A percentile compares a stretch with the other conserved stretches of the same genome.
These are phyloP conservation scores for Ia io DNA, from an alignment of 2,113 vertebrate species.

Conservation along the genomic window DNA sequence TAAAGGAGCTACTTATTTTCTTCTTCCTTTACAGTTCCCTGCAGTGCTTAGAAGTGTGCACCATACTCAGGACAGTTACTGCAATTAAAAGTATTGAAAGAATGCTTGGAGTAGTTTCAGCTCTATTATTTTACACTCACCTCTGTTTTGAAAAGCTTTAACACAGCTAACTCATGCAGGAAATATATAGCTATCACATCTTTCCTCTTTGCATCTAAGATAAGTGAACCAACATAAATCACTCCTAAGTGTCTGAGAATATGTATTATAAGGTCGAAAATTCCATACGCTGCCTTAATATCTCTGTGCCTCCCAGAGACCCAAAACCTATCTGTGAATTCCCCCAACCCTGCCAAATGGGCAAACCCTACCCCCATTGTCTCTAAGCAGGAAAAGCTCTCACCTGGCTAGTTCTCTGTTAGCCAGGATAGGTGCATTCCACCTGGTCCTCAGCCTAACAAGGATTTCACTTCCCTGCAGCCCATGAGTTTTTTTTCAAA, in stretches of 20 bases:
- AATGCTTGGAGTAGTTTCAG: background rate
- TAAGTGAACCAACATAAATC: background rate
- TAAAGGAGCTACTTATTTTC: conserved; percentile 9
- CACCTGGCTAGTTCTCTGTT: background rate
- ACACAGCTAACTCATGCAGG: background rate
- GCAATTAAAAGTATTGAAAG: conserved; percentile 8
- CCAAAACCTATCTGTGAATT: background rate
- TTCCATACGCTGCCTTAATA: background rate
- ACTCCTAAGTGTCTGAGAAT: background rate
- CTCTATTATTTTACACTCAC: background rate
- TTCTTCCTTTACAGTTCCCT: background rate
- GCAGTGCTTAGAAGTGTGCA: background rate
- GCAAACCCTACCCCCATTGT: background rate
- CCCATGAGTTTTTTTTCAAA: background rate
- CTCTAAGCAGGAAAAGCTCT: background rate
- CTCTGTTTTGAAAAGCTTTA: conserved; percentile 8
- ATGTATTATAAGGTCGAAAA: background rate
- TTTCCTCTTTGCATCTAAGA: background rate
- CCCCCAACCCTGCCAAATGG: background rate
- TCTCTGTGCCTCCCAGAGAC: background rate
- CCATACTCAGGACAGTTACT: background rate
- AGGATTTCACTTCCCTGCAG: background rate
- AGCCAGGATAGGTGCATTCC: background rate
- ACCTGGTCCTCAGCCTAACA: background rate
- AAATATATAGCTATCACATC: background rate